Conservation (phyloP, 1,140 invertebrate species). For the Oncopodura yosiiana region DNA sequence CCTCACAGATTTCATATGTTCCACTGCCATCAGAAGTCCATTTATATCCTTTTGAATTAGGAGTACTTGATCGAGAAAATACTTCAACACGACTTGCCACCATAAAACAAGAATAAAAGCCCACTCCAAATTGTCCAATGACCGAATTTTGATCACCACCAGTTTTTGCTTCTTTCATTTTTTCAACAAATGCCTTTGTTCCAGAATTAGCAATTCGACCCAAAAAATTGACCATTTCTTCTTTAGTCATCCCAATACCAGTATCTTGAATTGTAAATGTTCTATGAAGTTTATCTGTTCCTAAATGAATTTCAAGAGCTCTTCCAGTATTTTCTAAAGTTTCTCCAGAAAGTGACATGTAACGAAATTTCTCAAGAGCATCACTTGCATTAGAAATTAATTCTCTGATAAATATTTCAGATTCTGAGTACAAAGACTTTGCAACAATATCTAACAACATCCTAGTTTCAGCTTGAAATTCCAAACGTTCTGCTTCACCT, state of each 20-base stretch:
- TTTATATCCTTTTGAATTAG: conserved; percentile 56
- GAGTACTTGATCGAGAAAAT: conserved; percentile 57
- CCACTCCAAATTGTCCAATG: conserved; percentile 97
- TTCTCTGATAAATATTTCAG: conserved; percentile 93
- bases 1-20: conserved; percentile 76
- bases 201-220: conserved; percentile 93
- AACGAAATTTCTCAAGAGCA: conserved; percentile 85
- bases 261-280: conserved; percentile 82
- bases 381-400: conserved; percentile 95
- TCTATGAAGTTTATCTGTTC: conserved; percentile 74
- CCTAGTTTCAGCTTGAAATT: conserved; percentile 93
- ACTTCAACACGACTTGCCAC: conserved; percentile 91
- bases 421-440: conserved; percentile 91
- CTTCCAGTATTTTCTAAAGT: conserved; percentile 35
- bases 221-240: conserved; percentile 81
- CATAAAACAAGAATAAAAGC: conserved; percentile 96
- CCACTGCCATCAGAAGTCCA: conserved; percentile 87
- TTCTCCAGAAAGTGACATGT: conserved; percentile 52
- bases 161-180: conserved; percentile 60
- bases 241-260: conserved; percentile 87
- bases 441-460: conserved; percentile 95
- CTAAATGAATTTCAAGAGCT: conserved; percentile 74
- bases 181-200: conserved; percentile 79
- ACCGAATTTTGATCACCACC: conserved; percentile 59
- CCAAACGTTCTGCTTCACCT: conserved; percentile 38